These are phyloP conservation scores for Argentina silus DNA, from an alignment of 2,797 vertebrate genomes.

Conservation along the genomic window DNA sequence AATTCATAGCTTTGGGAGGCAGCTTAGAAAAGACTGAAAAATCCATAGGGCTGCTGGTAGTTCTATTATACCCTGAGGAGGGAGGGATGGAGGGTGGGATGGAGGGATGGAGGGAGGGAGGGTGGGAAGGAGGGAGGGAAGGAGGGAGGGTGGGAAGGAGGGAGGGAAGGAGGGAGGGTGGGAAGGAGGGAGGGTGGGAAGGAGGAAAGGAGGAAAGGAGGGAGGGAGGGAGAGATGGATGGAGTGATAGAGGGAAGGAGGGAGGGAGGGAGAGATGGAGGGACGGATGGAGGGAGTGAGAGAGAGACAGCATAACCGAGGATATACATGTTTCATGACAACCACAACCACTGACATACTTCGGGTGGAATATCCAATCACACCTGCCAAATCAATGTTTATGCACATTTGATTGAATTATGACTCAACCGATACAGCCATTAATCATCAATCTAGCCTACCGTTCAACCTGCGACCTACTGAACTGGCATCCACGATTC, in stretches of 20 bases:
- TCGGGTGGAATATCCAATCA: too few species aligned
- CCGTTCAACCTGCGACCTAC: too few species aligned
- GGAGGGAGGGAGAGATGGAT: neutral
- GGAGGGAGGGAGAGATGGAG: constrained; percentile 18
- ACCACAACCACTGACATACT: too few species aligned
- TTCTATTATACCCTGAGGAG: neutral
- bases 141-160: constrained; percentile 17
- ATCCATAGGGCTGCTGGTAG: constrained; percentile 45
- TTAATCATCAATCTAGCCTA: too few species aligned
- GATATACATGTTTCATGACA: too few species aligned
- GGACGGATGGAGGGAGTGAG: neutral
- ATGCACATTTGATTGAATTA: too few species aligned
- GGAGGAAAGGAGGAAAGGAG: constrained; percentile 27
- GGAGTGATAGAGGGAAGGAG: constrained; percentile 20
- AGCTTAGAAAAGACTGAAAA: constrained; percentile 55
- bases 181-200: neutral
- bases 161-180: constrained; percentile 12
- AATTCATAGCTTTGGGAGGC: constrained; percentile 38
- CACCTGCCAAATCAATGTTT: too few species aligned
- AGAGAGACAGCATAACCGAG: too few species aligned
- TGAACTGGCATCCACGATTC: too few species aligned
- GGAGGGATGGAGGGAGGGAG: constrained; percentile 28
- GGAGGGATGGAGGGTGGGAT: neutral
- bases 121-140: neutral
- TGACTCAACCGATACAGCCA: too few species aligned